phyloP scores from a whole-genome alignment of 2,888 invertebrate genomes.

The Allophyes oxyacanthae region DNA sequence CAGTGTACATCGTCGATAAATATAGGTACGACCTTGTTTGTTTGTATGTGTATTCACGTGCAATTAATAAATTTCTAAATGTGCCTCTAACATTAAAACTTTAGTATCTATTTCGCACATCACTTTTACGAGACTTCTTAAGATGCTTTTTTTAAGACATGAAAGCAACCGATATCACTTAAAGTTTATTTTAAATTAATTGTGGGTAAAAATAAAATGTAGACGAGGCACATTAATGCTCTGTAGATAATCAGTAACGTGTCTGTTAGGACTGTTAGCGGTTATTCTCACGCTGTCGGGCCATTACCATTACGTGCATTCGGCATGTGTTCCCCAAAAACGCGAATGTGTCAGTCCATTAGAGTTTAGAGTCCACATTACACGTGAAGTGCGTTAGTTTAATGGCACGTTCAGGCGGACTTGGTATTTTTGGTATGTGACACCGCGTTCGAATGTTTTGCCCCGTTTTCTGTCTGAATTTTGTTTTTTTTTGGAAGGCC shows the following conservation, averaged over 20 bases:
- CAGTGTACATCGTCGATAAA: neutral
- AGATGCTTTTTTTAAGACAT: slow-evolving; percentile 24
- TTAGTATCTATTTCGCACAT: slow-evolving; percentile 24
- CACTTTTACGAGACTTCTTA: slow-evolving; percentile 20
- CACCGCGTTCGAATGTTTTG: slow-evolving; percentile 5
- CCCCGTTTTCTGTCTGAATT: slow-evolving; percentile 15
- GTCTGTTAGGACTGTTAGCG: slow-evolving; percentile 67
- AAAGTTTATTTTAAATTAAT: slow-evolving; percentile 56
- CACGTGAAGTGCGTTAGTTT: slow-evolving; percentile 46
- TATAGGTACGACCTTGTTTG: neutral
- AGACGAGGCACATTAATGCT: slow-evolving; percentile 67
- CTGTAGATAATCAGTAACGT: slow-evolving; percentile 79
- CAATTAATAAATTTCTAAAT: slow-evolving; percentile 21
- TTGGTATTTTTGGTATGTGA: slow-evolving; percentile 35
- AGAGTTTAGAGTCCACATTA: slow-evolving; percentile 45
- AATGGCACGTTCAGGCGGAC: slow-evolving; percentile 28
- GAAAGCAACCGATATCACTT: slow-evolving; percentile 49
- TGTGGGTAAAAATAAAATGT: slow-evolving; percentile 54
- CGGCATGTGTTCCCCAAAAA: slow-evolving; percentile 59
- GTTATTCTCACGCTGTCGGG: slow-evolving; percentile 70
- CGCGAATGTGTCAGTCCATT: slow-evolving; percentile 61
- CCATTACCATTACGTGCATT: slow-evolving; percentile 60
- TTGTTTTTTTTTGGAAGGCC: neutral
- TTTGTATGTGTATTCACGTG: slow-evolving; percentile 9
- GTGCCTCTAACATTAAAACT: neutral